Evolutionary conservation across 2,113 vertebrate species (phyloP).

Genomic region (Protobothrops flavoviridis): DNA sequence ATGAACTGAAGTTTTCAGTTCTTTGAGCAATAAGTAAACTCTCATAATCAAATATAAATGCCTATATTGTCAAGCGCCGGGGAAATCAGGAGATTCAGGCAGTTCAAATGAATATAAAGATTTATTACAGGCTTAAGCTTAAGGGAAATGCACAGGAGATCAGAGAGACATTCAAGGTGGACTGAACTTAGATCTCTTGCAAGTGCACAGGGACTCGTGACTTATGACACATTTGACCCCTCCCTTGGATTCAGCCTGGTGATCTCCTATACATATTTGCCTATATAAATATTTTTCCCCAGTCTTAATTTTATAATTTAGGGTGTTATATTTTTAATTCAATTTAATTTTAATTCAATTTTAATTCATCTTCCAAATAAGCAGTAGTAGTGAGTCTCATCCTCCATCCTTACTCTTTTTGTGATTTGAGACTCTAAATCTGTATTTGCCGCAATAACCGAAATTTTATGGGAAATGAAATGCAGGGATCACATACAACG

Average conservation of each 20-base stretch:
- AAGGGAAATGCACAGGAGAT: neutral
- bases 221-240: neutral
- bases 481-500: constrained; percentile 74
- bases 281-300: neutral
- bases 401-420: neutral
- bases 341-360: constrained; percentile 28
- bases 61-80: too few species aligned
- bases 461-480: constrained; percentile 74
- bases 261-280: neutral
- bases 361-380: constrained; percentile 55
- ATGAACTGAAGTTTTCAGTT: neutral
- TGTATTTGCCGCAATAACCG: constrained; percentile 72
- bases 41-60: neutral
- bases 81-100: neutral
- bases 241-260: neutral
- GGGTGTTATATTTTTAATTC: constrained; percentile 48
- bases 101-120: neutral
- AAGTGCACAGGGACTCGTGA: neutral
- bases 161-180: neutral
- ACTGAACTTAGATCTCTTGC: neutral
- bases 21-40: neutral
- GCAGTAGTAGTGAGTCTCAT: constrained; percentile 56
- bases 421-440: constrained; percentile 63
- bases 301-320: constrained; percentile 40
- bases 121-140: neutral